These are phyloP conservation scores for Callosobruchus maculatus DNA, from an alignment of 2,888 invertebrate species.

Conservation along the genomic window DNA sequence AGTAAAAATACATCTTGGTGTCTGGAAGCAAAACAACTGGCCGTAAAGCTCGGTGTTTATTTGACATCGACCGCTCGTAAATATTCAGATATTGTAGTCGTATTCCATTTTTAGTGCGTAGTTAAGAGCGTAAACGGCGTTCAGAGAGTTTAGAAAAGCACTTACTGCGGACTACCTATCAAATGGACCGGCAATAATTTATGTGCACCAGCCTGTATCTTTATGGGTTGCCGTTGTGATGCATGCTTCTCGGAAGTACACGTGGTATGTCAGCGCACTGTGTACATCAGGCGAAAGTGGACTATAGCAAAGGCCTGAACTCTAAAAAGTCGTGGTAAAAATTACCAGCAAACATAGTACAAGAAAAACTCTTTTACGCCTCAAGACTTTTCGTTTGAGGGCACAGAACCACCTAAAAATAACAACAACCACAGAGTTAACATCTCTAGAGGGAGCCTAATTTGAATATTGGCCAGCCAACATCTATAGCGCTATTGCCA, in stretches of 20 bases:
- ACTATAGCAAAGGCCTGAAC: too few species aligned
- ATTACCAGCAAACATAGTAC: too few species aligned
- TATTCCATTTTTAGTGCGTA: slow-evolving; percentile 30
- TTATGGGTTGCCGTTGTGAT: slow-evolving; percentile 41
- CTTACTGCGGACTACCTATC: slow-evolving; percentile 38
- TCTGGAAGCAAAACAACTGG: slow-evolving; percentile 18
- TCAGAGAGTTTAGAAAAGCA: slow-evolving; percentile 45
- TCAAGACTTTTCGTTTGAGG: too few species aligned
- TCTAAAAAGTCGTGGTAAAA: too few species aligned
- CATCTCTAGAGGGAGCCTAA: too few species aligned
- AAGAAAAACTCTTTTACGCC: too few species aligned
- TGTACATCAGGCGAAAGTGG: too few species aligned
- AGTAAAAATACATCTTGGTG: background rate
- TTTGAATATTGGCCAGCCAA: too few species aligned
- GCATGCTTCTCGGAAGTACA: slow-evolving; percentile 46
- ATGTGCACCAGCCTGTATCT: slow-evolving; percentile 45
- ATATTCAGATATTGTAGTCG: slow-evolving; percentile 25
- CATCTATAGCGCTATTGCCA: too few species aligned
- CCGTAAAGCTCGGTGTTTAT: slow-evolving; percentile 21
- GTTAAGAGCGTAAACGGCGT: slow-evolving; percentile 32
- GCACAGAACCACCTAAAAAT: too few species aligned
- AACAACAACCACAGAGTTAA: too few species aligned
- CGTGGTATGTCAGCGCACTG: slow-evolving; percentile 37
- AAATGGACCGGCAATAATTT: slow-evolving; percentile 43
- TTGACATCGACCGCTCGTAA: slow-evolving; percentile 18